Evolutionary conservation across 2,888 invertebrate species (phyloP), one percentile per base, ranked within the genome.

Genomic region (Coelogynopora nodosa): DNA sequence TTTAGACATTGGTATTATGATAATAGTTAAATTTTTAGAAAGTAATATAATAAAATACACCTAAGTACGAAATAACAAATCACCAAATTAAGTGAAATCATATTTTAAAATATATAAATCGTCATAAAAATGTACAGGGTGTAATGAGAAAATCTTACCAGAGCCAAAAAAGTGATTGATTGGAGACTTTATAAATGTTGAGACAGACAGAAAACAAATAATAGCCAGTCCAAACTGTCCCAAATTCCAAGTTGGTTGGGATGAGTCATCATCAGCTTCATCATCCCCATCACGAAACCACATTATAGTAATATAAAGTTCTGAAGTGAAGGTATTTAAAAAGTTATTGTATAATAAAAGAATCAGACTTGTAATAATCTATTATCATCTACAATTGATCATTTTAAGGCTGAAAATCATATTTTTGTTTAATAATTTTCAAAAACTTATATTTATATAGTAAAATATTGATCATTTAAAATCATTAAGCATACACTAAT

Each of bases 121-220:
- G n/a, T n/a, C n/a, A n/a, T n/a, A n/a, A n/a, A n/a, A n/a, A n/a
- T n/a, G n/a, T n/a, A n/a, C n/a, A n/a, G n/a, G n/a, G n/a, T n/a
- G n/a, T n/a, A 31, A 23, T 31, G 10, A 81, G 0, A 67, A 2
- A 0, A 2, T n/a, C 10, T 80, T 13, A 86, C 86, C 86, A 28
- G 86, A 87, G 1, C 87, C 87, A 87, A 87, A 87, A 82, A 67
- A 87, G 29, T 82, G 82, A 86, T 86, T 67, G 31, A 86, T 86
- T 0, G 86, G 86, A 0, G 87, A 26, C 29, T 87, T 87, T 2
- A 81, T 30, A 31, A 87, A 87, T 10, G 81, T 28, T 30, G 82
- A 67, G 10, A 87, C 29, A 0, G 87, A 82, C 82, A 87, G 67
- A 28, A 81, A 87, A 28, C 87, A 86, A 0, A 85, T n/a, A 28